Percentiles rank a stretch among this genome's conserved stretches.
Conservation (phyloP, 1,140 invertebrate species). For the Drosophila lacteicornis region DNA sequence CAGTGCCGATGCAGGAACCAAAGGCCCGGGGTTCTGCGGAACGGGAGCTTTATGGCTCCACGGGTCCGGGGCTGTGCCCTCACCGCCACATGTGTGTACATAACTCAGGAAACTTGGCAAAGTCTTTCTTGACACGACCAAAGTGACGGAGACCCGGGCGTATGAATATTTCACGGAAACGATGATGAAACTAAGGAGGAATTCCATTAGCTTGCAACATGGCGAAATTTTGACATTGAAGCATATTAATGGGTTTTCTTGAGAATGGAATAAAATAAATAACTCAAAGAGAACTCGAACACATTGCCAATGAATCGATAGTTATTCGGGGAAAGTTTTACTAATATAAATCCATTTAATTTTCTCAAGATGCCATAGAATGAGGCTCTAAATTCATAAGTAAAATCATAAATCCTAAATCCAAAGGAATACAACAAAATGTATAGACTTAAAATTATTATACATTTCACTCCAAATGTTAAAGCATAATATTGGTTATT, state of each 20-base stretch:
- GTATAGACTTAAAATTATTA: background rate
- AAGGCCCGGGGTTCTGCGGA: conserved; percentile 5
- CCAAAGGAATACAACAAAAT: background rate
- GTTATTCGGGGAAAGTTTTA: conserved; percentile 3
- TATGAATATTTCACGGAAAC: conserved; percentile 43
- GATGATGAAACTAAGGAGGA: conserved; percentile 43
- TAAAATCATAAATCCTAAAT: background rate
- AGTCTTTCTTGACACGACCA: conserved; percentile 43
- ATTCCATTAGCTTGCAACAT: conserved; percentile 46
- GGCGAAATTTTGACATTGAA: conserved; percentile 34
- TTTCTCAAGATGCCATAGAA: background rate
- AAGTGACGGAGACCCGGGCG: conserved; percentile 21
- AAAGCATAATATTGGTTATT: no score
- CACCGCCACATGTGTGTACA: conserved; percentile 36
- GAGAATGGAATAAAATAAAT: conserved; percentile 13
- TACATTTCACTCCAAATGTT: no score
- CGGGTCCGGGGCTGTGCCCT: conserved; percentile 11
- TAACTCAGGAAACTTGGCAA: conserved; percentile 38
- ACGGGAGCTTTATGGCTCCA: conserved; percentile 11
- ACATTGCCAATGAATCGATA: background rate
- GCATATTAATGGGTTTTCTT: conserved; percentile 34
- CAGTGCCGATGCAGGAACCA: conserved; percentile 28
- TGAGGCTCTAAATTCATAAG: background rate
- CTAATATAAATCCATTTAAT: background rate
- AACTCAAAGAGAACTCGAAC: conserved; percentile 2